Conservation (phyloP, 1,140 invertebrate genomes). For the Anastrepha ludens region DNA sequence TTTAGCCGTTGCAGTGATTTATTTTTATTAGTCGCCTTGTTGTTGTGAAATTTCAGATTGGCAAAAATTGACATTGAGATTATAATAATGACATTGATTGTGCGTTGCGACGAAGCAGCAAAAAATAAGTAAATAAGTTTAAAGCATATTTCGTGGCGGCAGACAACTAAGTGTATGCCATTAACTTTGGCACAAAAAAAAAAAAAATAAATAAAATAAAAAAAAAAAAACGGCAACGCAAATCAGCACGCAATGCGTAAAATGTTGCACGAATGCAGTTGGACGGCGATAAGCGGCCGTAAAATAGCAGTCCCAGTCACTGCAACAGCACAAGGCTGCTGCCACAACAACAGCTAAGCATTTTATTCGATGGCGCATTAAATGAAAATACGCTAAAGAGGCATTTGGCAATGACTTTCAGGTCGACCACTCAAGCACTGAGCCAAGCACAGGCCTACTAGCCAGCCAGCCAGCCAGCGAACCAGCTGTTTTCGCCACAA, state of each 20-base stretch:
- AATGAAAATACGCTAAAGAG: conserved; percentile 21
- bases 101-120: neutral
- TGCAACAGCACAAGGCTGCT: neutral
- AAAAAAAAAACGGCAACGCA: too few species aligned
- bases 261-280: conserved; percentile 51
- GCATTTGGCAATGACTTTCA: conserved; percentile 46
- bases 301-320: neutral
- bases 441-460: neutral
- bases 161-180: conserved; percentile 13
- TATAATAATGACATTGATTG: conserved; percentile 47
- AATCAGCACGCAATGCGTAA: conserved; percentile 44
- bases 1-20: conserved; percentile 34
- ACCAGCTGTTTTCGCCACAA: conserved; percentile 21
- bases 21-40: conserved; percentile 40
- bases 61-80: conserved; percentile 49
- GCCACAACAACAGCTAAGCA: neutral
- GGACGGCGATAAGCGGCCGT: conserved; percentile 27
- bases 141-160: neutral
- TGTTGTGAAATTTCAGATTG: conserved; percentile 26
- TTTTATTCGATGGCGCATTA: neutral
- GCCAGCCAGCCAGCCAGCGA: neutral
- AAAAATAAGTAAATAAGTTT: neutral
- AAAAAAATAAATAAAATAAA: neutral
- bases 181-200: neutral
- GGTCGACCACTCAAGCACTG: neutral